Conservation (phyloP, 2,888 invertebrate species). For the Zonitis immaculata region DNA sequence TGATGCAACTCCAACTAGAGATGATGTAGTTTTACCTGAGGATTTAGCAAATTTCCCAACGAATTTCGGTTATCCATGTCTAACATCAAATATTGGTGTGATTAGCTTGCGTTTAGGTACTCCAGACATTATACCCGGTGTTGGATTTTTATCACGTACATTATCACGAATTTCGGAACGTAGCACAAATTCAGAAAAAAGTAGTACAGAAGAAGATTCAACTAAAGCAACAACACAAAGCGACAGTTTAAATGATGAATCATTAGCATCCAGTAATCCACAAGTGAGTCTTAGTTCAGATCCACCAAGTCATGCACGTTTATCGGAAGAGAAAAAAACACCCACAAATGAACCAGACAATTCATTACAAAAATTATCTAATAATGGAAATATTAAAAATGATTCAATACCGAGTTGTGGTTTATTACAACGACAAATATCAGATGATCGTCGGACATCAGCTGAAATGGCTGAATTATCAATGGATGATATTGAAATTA, state of each 20-base stretch:
- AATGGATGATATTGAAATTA: slow-evolving; percentile 58
- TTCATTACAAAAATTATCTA: slow-evolving; percentile 23
- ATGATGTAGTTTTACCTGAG: slow-evolving; percentile 67
- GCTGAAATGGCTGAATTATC: slow-evolving; percentile 83
- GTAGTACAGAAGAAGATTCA: slow-evolving; percentile 79
- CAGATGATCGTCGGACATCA: slow-evolving; percentile 76
- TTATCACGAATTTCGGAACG: slow-evolving; percentile 82
- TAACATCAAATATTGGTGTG: slow-evolving; percentile 52
- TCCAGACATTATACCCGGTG: slow-evolving; percentile 62
- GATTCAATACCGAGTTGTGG: slow-evolving; percentile 40
- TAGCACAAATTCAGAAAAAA: slow-evolving; percentile 84
- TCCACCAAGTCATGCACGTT: slow-evolving; percentile 69
- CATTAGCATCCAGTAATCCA: slow-evolving; percentile 76
- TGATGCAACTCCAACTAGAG: slow-evolving; percentile 54
- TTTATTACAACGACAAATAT: slow-evolving; percentile 56
- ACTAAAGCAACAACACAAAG: slow-evolving; percentile 81
- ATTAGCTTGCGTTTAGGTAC: slow-evolving; percentile 55
- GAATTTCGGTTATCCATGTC: slow-evolving; percentile 66
- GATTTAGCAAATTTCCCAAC: slow-evolving; percentile 72
- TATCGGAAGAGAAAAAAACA: slow-evolving; percentile 50
- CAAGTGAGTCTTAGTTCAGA: slow-evolving; percentile 82
- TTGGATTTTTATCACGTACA: slow-evolving; percentile 69
- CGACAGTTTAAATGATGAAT: slow-evolving; percentile 80
- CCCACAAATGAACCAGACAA: slow-evolving; percentile 33
- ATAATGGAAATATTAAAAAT: slow-evolving; percentile 24